Evolutionary conservation across 2,888 invertebrate genomes (phyloP).

Genomic region (Ethmia dodecea): DNA sequence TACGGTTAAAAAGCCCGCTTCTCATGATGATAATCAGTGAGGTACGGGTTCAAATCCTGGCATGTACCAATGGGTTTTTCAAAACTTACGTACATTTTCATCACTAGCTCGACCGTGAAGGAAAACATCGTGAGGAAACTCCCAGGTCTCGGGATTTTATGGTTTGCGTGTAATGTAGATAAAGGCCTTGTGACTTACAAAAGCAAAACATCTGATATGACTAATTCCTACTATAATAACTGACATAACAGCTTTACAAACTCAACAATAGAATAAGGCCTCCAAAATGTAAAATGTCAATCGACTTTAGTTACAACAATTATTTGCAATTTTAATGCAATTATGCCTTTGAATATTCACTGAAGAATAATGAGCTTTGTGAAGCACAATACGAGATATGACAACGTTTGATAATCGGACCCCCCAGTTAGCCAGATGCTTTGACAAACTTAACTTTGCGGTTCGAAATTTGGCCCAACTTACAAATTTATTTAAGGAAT

Average conservation of each 20-base stretch:
- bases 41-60: too few species aligned
- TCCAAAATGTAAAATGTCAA: conserved; percentile 34
- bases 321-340: conserved; percentile 52
- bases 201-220: background rate
- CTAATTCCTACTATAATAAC: conserved; percentile 3
- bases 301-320: conserved; percentile 43
- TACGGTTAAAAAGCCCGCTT: too few species aligned
- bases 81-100: too few species aligned
- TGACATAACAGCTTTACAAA: background rate
- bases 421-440: conserved; percentile 43
- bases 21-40: too few species aligned
- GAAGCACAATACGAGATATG: conserved; percentile 45
- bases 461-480: background rate
- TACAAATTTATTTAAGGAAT: too few species aligned
- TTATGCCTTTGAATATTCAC: conserved; percentile 47
- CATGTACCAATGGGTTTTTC: too few species aligned
- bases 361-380: conserved; percentile 46
- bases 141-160: too few species aligned
- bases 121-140: too few species aligned
- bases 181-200: too few species aligned
- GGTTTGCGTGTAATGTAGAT: too few species aligned
- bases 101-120: too few species aligned
- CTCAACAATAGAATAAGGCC: conserved; percentile 16
- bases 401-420: conserved; percentile 58
- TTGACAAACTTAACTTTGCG: conserved; percentile 6